These are phyloP conservation scores for Amiota minor DNA, from an alignment of 2,888 invertebrate genomes.

Conservation along the genomic window DNA sequence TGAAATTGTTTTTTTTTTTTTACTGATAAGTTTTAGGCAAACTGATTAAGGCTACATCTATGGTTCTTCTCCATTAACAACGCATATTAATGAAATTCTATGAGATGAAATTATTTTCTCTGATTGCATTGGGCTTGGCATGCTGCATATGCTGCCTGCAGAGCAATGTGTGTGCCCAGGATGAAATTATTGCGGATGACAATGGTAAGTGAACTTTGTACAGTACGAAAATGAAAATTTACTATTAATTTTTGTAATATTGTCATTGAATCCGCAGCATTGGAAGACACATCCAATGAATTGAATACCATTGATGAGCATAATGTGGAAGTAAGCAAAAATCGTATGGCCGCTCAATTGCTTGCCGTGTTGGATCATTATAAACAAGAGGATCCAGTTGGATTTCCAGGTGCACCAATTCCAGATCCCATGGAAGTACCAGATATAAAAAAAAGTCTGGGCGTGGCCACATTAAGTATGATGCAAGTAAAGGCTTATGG, in stretches of 20 bases:
- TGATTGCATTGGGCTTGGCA: constrained; percentile 36
- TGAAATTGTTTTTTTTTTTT: constrained; percentile 29
- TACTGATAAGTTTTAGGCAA: constrained; percentile 38
- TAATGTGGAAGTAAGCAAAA: constrained; percentile 75
- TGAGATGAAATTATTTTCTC: constrained; percentile 48
- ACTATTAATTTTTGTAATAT: no score
- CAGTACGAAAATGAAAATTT: constrained; percentile 26
- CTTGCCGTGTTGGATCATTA: constrained; percentile 83
- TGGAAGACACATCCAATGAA: constrained; percentile 33
- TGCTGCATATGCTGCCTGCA: constrained; percentile 29
- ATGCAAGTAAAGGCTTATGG: constrained; percentile 83
- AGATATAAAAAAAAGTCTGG: constrained; percentile 82
- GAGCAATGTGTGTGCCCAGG: constrained; percentile 42
- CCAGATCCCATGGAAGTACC: constrained; percentile 88
- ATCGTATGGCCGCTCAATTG: constrained; percentile 82
- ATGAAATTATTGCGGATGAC: constrained; percentile 46
- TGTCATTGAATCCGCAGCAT: neutral
- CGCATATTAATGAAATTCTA: constrained; percentile 38
- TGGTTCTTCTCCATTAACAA: constrained; percentile 39
- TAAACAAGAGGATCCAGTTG: constrained; percentile 85
- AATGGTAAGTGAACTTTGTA: constrained; percentile 41
- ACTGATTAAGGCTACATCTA: constrained; percentile 28
- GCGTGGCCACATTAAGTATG: constrained; percentile 81
- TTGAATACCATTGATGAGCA: constrained; percentile 58
- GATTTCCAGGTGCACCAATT: constrained; percentile 84